phyloP scores from a whole-genome alignment of 2,888 invertebrate species.

The Drosophila planitibia region DNA sequence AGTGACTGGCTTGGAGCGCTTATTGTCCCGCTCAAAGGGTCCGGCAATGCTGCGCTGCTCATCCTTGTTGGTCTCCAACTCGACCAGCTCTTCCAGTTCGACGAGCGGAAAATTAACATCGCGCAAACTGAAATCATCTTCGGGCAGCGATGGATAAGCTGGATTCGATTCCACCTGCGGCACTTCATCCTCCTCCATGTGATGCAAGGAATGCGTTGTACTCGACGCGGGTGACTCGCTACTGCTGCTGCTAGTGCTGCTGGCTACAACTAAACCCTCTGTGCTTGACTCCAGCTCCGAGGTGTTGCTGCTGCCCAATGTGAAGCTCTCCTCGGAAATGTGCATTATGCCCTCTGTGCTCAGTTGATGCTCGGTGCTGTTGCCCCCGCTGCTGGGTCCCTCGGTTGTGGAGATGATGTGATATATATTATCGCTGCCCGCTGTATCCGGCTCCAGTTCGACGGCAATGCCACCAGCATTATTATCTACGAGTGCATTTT shows the following conservation, averaged over 20 bases:
- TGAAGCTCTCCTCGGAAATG: slow-evolving; percentile 14
- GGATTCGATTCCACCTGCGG: slow-evolving; percentile 85
- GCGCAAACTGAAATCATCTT: slow-evolving; percentile 86
- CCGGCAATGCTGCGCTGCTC: slow-evolving; percentile 75
- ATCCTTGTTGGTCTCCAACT: slow-evolving; percentile 69
- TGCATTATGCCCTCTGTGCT: slow-evolving; percentile 34
- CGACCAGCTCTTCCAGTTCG: slow-evolving; percentile 78
- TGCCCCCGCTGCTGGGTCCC: slow-evolving; percentile 62
- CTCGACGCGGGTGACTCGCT: slow-evolving; percentile 41
- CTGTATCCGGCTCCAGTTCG: slow-evolving; percentile 78
- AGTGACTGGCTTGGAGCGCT: slow-evolving; percentile 60
- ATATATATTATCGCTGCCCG: slow-evolving; percentile 82
- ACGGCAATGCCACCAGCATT: slow-evolving; percentile 33
- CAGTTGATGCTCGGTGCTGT: slow-evolving; percentile 15
- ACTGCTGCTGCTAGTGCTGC: slow-evolving; percentile 23
- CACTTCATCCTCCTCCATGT: slow-evolving; percentile 78
- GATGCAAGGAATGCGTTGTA: slow-evolving; percentile 46
- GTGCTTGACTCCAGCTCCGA: slow-evolving; percentile 50
- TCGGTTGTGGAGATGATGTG: slow-evolving; percentile 81
- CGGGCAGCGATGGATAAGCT: slow-evolving; percentile 86
- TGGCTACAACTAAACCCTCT: slow-evolving; percentile 41
- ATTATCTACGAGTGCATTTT: slow-evolving; percentile 49
- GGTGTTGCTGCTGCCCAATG: slow-evolving; percentile 24
- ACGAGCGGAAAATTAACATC: slow-evolving; percentile 77
- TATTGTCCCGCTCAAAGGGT: slow-evolving; percentile 63